Evolutionary conservation across 1,140 invertebrate species (phyloP), one percentile per base, ranked within the genome.

Genomic region (Amyelois transitella): DNA sequence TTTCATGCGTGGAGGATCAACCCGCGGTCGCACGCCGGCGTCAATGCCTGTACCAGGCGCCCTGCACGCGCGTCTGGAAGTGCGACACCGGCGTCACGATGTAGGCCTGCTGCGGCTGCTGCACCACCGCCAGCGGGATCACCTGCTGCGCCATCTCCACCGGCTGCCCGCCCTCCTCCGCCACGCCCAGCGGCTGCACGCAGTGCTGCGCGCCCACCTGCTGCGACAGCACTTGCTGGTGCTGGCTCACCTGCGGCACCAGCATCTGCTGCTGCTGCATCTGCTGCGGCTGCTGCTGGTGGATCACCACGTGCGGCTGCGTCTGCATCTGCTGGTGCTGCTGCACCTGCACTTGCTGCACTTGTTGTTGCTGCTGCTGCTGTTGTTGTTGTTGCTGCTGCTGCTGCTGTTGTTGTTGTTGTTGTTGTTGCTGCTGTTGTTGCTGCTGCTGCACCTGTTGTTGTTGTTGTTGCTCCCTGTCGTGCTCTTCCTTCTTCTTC

Each of bases 71-170:
- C 0, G 87, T 89, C 61, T 89, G 87, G 68, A 92, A 86, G 72
- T 91, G 91, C 20, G 90, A 90, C 14, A 92, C 90, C 1, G 91
- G 91, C 6, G 91, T 91, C 2, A 92, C 90, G 55, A 92, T 84
- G 73, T 91, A 92, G 0, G 91, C 87, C 64, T 90, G 90, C 62
- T 89, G 90, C 14, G 89, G 88, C 60, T 90, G 88, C 64, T 90
- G 89, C 6, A 91, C 89, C 14, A 92, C 90, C 12, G 91, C 90
- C n/a, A 92, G 62, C 0, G 91, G 91, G 56, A 91, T 91, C 3
- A 91, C 90, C 77, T 92, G 90, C 60, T 91, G 90, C 20, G 90
- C 89, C 82, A 91, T 91, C 68, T 91, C 89, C 22, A 90, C 86
- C 38, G 86, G 88, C 57, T 89, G 87, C 0, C 79, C 82, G 7